Conservation (phyloP, 1,140 invertebrate genomes). For the Olivierus martensii region DNA sequence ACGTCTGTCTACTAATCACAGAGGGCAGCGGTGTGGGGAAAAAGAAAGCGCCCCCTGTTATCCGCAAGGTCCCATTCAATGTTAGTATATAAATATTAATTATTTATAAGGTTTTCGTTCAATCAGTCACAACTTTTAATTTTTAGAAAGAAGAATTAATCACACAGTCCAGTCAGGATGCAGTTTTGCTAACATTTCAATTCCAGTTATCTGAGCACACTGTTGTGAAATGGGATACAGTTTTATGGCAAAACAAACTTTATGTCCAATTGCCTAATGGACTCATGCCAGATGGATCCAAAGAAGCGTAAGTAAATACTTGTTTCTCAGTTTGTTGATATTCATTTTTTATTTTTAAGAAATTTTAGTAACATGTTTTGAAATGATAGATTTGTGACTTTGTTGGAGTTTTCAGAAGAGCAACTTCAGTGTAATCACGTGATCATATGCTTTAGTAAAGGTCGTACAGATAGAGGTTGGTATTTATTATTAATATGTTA, state of each 20-base stretch:
- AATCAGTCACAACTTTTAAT: not conserved
- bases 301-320: slow-evolving; percentile 53
- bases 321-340: too few species aligned
- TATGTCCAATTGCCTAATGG: slow-evolving; percentile 74
- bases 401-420: slow-evolving; percentile 92
- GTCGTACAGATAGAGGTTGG: slow-evolving; percentile 59
- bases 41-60: slow-evolving; percentile 56
- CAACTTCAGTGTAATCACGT: slow-evolving; percentile 66
- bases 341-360: slow-evolving; percentile 10
- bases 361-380: not conserved
- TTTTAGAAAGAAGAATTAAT: slow-evolving; percentile 20
- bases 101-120: too few species aligned
- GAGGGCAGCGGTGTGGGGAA: slow-evolving; percentile 69
- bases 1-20: slow-evolving; percentile 46
- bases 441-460: slow-evolving; percentile 67
- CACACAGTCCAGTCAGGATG: slow-evolving; percentile 26
- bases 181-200: slow-evolving; percentile 54
- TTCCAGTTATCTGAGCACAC: slow-evolving; percentile 60
- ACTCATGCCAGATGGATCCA: slow-evolving; percentile 72
- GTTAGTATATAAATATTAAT: slow-evolving; percentile 19
- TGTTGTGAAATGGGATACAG: slow-evolving; percentile 60
- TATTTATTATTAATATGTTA: too few species aligned
- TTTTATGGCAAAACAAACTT: slow-evolving; percentile 58
- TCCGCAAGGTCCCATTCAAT: slow-evolving; percentile 18
- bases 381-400: slow-evolving; percentile 52